Evolutionary conservation across 64 coral and sea anemone species (phyloP).

Genomic region (Montipora cactus): DNA sequence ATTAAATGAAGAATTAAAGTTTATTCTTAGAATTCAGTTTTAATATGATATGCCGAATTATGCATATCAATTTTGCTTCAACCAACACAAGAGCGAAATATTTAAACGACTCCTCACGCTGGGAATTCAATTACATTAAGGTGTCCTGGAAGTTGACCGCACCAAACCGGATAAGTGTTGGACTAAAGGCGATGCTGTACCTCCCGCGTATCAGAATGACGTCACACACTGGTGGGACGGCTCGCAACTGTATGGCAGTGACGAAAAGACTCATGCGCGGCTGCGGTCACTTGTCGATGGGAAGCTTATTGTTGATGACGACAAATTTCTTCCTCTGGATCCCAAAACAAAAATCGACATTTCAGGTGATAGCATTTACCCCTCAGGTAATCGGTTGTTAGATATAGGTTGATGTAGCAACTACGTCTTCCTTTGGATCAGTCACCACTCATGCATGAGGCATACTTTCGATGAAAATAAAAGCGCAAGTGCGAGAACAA

Average conservation of each 20-base stretch:
- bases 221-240: slow-evolving; percentile 95
- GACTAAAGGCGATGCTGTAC: slow-evolving; percentile 32
- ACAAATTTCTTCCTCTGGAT: slow-evolving; percentile 66
- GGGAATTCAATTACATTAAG: background rate
- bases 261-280: slow-evolving; percentile 61
- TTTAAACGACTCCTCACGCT: no score
- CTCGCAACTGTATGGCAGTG: slow-evolving; percentile 86
- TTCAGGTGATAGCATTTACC: slow-evolving; percentile 33
- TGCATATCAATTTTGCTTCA: no score
- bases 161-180: slow-evolving; percentile 68
- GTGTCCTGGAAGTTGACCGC: slow-evolving; percentile 65
- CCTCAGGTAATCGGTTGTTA: no score
- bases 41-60: no score
- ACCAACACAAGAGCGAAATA: no score
- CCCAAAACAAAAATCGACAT: slow-evolving; percentile 77
- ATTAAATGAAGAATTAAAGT: no score
- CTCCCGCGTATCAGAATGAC: slow-evolving; percentile 69
- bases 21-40: no score
- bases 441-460: no score
- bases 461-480: no score
- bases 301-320: slow-evolving; percentile 72
- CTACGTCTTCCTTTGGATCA: no score
- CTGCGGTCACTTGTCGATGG: slow-evolving; percentile 59
- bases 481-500: no score
- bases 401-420: no score